A percentile compares a stretch with the other conserved stretches of the same genome.
These are phyloP conservation scores for Griposia aprilina DNA, from an alignment of 2,888 invertebrate species.

Conservation along the genomic window DNA sequence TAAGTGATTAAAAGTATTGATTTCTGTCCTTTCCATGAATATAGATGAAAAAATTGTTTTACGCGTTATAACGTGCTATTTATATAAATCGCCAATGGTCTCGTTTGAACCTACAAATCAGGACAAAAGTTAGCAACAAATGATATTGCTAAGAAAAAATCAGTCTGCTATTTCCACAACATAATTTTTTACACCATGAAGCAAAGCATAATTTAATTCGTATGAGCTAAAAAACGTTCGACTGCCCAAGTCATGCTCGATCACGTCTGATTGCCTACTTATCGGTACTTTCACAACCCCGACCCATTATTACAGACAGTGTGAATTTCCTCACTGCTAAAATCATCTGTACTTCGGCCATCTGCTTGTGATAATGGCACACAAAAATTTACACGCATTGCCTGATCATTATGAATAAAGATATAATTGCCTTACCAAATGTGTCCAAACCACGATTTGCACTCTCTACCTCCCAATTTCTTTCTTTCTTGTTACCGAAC, in stretches of 20 bases:
- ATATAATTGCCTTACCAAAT: conserved; percentile 38
- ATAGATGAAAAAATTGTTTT: neutral
- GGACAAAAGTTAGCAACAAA: too few species aligned
- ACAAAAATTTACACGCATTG: conserved; percentile 31
- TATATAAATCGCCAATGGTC: neutral
- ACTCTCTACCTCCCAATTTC: conserved; percentile 58
- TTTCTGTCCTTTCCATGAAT: neutral
- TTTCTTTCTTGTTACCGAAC: conserved; percentile 60
- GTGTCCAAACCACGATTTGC: conserved; percentile 37
- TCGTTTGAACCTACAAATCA: too few species aligned
- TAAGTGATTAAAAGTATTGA: conserved; percentile 17
- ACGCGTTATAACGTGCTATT: neutral
- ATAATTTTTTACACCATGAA: neutral
- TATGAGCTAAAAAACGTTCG: neutral
- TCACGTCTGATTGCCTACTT: neutral
- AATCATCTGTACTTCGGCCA: conserved; percentile 30
- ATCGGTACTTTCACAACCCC: conserved; percentile 4
- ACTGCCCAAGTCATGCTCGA: neutral
- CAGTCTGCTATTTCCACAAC: too few species aligned
- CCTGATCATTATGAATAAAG: conserved; percentile 38
- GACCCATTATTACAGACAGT: conserved; percentile 19
- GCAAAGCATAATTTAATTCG: conserved; percentile 1
- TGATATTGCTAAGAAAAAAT: neutral
- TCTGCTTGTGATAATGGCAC: conserved; percentile 37
- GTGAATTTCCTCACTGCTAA: conserved; percentile 13